These are phyloP conservation scores for Bacillus rossius DNA, from an alignment of 1,140 invertebrate genomes.

Conservation along the genomic window DNA sequence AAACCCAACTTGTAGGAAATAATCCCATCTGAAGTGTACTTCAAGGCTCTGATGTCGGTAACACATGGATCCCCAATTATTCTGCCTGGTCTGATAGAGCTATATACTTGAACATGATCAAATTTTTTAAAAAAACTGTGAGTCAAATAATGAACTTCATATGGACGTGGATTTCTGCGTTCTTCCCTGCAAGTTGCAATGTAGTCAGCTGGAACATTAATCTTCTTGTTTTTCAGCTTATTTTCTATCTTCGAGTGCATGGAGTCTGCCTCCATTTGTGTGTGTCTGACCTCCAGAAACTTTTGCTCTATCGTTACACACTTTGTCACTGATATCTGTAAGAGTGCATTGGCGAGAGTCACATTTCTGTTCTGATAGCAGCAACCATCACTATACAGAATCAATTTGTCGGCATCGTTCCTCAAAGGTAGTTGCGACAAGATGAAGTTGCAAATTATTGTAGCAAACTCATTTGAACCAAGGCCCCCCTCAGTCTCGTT, in stretches of 20 bases:
- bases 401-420: slow-evolving; percentile 5
- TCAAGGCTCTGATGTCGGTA: too few species aligned
- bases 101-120: too few species aligned
- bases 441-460: too few species aligned
- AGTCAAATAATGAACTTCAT: slow-evolving; percentile 14
- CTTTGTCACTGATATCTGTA: slow-evolving; percentile 12
- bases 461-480: too few species aligned
- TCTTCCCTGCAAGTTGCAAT: slow-evolving; percentile 10
- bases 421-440: neutral
- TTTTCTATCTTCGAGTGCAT: slow-evolving; percentile 11
- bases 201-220: slow-evolving; percentile 20
- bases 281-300: slow-evolving; percentile 28
- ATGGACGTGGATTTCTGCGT: slow-evolving; percentile 15
- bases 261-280: slow-evolving; percentile 20
- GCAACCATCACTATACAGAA: slow-evolving; percentile 22
- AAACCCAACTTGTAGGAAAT: too few species aligned
- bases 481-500: too few species aligned
- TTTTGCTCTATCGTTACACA: slow-evolving; percentile 28
- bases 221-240: slow-evolving; percentile 11
- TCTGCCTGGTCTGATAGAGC: too few species aligned
- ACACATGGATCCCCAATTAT: too few species aligned
- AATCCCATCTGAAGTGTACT: too few species aligned
- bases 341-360: slow-evolving; percentile 25
- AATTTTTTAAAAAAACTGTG: neutral
- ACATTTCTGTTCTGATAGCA: slow-evolving; percentile 21